Evolutionary conservation across 2,888 invertebrate genomes (phyloP).

Genomic region (Meliscaeva auricollis): DNA sequence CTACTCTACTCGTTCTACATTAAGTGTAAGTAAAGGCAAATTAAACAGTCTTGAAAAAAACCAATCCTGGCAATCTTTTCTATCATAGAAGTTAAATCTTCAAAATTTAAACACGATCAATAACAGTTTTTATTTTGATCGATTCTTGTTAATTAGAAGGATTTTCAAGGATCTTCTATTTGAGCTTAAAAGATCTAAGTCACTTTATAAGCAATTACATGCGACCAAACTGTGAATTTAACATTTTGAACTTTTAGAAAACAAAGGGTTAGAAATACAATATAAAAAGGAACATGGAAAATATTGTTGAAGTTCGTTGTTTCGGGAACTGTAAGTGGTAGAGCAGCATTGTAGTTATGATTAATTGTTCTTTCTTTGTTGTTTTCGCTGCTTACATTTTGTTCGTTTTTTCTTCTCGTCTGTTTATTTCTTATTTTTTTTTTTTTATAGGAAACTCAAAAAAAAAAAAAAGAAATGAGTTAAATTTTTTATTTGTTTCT

Average conservation of each 20-base stretch:
- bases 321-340: slow-evolving; percentile 42
- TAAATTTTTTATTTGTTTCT: slow-evolving; percentile 40
- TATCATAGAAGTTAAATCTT: too few species aligned
- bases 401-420: not conserved
- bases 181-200: too few species aligned
- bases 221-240: not conserved
- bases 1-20: too few species aligned
- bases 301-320: slow-evolving; percentile 21
- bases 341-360: slow-evolving; percentile 65
- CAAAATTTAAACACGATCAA: too few species aligned
- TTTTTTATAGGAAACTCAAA: slow-evolving; percentile 3
- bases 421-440: slow-evolving; percentile 18
- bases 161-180: too few species aligned
- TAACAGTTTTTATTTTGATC: too few species aligned
- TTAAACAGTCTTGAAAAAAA: too few species aligned
- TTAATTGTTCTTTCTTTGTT: slow-evolving; percentile 64
- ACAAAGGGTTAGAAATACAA: not conserved
- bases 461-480: slow-evolving; percentile 39
- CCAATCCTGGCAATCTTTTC: too few species aligned
- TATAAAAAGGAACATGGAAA: not conserved
- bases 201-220: not conserved
- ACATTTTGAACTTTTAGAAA: not conserved
- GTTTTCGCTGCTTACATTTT: slow-evolving; percentile 12
- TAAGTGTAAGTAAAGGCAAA: too few species aligned
- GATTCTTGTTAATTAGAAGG: too few species aligned